Evolutionary conservation across 2,888 invertebrate genomes (phyloP).

Genomic region (Chamaedrilus cognettii): DNA sequence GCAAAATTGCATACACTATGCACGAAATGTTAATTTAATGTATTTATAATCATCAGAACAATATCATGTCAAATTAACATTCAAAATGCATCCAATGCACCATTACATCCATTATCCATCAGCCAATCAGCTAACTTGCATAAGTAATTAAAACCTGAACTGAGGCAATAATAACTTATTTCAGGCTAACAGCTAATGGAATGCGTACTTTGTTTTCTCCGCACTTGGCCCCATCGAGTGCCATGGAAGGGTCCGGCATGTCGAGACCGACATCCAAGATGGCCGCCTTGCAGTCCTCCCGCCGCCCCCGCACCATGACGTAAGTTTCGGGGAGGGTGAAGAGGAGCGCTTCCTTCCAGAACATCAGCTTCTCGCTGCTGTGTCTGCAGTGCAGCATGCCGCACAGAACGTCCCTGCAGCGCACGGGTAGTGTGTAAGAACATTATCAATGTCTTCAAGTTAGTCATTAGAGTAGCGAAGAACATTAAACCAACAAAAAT

Average conservation of each 20-base stretch:
- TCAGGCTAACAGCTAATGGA: background rate
- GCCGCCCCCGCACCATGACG: constrained; percentile 39
- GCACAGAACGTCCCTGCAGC: constrained; percentile 82
- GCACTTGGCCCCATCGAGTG: constrained; percentile 92
- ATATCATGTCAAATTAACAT: too few relatives aligned
- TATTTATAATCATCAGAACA: too few relatives aligned
- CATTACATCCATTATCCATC: background rate
- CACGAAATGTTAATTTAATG: too few relatives aligned
- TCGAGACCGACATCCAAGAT: constrained; percentile 88
- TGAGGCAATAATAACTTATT: too few relatives aligned
- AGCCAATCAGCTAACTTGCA: too few relatives aligned
- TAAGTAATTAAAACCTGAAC: too few relatives aligned
- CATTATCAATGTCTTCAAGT: too few relatives aligned
- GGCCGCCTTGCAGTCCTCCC: constrained; percentile 75
- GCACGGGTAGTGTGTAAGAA: too few relatives aligned
- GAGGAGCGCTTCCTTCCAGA: constrained; percentile 56
- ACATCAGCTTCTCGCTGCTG: constrained; percentile 79
- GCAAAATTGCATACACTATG: too few relatives aligned
- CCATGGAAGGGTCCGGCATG: constrained; percentile 91
- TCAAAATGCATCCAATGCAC: too few relatives aligned
- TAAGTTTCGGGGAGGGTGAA: constrained; percentile 46
- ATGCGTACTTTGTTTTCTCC: constrained; percentile 64
- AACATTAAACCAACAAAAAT: too few relatives aligned
- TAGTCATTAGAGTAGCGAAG: too few relatives aligned
- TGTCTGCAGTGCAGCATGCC: constrained; percentile 96